A percentile compares a stretch with the other conserved stretches of the same genome.
Conservation (phyloP, 1,140 invertebrate genomes). For the Dryas iulia region DNA sequence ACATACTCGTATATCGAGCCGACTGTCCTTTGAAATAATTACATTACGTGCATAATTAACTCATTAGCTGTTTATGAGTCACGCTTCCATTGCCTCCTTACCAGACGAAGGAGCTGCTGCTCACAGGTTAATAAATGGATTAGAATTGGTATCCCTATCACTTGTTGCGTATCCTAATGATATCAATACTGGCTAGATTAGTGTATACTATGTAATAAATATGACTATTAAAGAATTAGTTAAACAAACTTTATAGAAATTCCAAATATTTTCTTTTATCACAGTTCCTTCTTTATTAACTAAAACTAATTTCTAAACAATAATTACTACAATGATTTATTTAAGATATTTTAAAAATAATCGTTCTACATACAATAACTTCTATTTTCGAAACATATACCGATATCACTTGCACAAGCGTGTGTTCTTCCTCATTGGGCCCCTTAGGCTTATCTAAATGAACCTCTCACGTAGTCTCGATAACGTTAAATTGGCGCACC, state of each 20-base stretch:
- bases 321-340: background rate
- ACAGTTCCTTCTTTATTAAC: too few species aligned
- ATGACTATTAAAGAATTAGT: too few species aligned
- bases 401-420: background rate
- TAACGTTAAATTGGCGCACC: conserved; percentile 42
- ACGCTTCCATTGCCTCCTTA: conserved; percentile 15
- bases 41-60: conserved; percentile 24
- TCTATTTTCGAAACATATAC: background rate
- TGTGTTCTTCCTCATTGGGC: background rate
- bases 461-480: conserved; percentile 37
- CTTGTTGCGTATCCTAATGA: too few species aligned
- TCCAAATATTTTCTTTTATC: too few species aligned
- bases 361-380: background rate
- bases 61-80: conserved; percentile 26
- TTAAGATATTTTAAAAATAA: background rate
- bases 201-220: background rate
- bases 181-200: too few species aligned
- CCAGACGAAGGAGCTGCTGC: background rate
- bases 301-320: background rate
- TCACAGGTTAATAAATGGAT: background rate
- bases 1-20: background rate
- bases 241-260: too few species aligned
- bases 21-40: conserved; percentile 18
- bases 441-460: conserved; percentile 37
- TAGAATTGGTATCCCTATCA: background rate